phyloP scores from a whole-genome alignment of 2,888 invertebrate genomes.

The Drosophila infuscata region DNA sequence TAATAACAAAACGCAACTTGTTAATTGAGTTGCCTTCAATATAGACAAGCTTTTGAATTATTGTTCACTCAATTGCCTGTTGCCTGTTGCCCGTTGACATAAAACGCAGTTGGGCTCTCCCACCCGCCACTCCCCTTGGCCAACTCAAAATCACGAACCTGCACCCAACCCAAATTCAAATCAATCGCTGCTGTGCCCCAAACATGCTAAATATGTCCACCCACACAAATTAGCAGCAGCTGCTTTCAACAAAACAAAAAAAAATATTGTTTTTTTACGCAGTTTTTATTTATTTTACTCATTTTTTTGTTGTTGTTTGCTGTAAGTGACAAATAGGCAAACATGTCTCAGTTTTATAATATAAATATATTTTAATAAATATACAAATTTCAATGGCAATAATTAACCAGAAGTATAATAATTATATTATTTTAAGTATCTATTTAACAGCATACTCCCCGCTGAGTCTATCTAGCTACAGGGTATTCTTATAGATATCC shows the following conservation, averaged over 20 bases:
- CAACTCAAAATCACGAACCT: neutral
- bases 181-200: conserved; percentile 37
- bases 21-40: conserved; percentile 43
- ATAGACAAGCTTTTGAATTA: conserved; percentile 26
- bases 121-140: neutral
- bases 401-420: neutral
- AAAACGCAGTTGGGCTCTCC: neutral
- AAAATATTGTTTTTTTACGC: conserved; percentile 12
- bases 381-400: neutral
- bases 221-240: conserved; percentile 54
- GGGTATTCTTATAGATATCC: conserved; percentile 11
- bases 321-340: neutral
- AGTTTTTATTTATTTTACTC: conserved; percentile 2
- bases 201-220: conserved; percentile 48
- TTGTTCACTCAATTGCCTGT: conserved; percentile 22
- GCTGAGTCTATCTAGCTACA: fast-evolving
- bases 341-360: too few species aligned
- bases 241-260: conserved; percentile 4
- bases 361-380: neutral
- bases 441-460: neutral
- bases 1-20: conserved; percentile 20
- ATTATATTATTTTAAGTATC: neutral
- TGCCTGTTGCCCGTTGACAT: conserved; percentile 23
- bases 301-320: neutral
- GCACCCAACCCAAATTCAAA: conserved; percentile 34